phyloP scores from a whole-genome alignment of 2,888 invertebrate species.

The Melinaea marsaeus region DNA sequence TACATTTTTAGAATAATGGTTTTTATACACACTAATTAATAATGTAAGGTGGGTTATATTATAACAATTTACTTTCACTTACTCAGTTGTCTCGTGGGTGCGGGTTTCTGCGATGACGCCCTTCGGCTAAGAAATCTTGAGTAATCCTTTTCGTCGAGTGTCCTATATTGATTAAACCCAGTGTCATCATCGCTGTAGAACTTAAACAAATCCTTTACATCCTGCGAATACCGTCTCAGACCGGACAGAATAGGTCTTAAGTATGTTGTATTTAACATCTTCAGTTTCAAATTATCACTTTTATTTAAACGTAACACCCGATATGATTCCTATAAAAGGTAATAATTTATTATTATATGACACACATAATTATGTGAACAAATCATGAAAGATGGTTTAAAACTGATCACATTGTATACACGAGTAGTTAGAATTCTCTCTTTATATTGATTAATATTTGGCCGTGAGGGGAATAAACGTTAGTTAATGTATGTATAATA shows the following conservation, averaged over 20 bases:
- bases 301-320: too few relatives aligned
- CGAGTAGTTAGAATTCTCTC: too few relatives aligned
- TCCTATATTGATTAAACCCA: neutral
- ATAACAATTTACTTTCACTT: neutral
- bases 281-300: neutral
- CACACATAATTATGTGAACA: too few relatives aligned
- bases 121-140: neutral
- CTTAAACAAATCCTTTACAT: neutral
- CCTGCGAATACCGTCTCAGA: neutral
- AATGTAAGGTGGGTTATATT: neutral
- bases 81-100: slow-evolving; percentile 1
- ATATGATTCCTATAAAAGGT: too few relatives aligned
- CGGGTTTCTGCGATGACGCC: neutral
- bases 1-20: neutral
- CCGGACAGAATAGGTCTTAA: neutral
- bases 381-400: too few relatives aligned
- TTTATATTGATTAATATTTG: too few relatives aligned
- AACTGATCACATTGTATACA: too few relatives aligned
- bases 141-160: neutral
- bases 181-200: neutral
- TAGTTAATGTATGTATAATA: too few relatives aligned
- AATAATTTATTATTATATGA: too few relatives aligned
- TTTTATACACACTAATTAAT: neutral
- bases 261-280: neutral
- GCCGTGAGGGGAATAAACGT: too few relatives aligned